phyloP scores from a whole-genome alignment of 2,797 vertebrate species.

The Halcyon chelicuti region DNA sequence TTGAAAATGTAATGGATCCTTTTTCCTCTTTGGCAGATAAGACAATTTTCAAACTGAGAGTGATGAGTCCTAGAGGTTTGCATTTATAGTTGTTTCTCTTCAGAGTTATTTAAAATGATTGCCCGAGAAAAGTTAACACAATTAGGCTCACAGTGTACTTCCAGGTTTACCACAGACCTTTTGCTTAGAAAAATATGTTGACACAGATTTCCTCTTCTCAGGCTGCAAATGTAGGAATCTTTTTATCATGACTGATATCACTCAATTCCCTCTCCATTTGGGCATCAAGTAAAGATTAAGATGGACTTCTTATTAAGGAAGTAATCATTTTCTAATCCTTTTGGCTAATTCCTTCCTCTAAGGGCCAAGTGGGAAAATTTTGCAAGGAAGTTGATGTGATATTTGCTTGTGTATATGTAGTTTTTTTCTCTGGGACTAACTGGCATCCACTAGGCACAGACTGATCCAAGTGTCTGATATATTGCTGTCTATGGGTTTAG shows the following conservation, averaged over 20 bases:
- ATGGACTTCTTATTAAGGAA: neutral
- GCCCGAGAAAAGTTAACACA: neutral
- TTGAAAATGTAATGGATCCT: neutral
- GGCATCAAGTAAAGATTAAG: neutral
- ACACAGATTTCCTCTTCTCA: neutral
- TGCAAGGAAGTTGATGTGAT: neutral
- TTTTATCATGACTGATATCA: neutral
- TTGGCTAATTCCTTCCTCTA: neutral
- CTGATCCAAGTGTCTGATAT: neutral
- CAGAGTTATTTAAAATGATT: neutral
- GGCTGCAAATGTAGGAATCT: neutral
- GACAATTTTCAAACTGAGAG: neutral
- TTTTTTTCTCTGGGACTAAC: neutral
- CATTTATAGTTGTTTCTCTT: neutral
- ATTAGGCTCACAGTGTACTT: neutral
- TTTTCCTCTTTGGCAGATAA: neutral
- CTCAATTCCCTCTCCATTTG: neutral
- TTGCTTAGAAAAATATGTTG: neutral
- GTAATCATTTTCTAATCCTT: neutral
- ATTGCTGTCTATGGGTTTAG: neutral
- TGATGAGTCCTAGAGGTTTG: neutral
- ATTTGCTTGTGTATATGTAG: rapidly evolving
- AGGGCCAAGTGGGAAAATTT: neutral
- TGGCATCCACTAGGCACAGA: neutral
- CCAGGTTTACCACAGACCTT: neutral